Conservation (phyloP, 2,113 vertebrate genomes). For the Sceloporus undulatus region DNA sequence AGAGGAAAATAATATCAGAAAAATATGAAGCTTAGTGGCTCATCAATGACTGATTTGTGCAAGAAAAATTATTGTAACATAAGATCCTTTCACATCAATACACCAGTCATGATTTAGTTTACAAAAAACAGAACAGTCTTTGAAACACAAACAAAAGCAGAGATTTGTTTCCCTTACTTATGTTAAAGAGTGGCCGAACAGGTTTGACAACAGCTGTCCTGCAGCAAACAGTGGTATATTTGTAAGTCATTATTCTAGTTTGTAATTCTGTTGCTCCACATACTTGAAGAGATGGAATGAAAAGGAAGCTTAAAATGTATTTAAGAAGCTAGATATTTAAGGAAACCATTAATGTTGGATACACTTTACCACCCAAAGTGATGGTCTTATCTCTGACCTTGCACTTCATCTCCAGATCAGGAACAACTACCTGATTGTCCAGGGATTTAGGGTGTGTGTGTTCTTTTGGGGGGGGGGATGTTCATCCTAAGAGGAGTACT, state of each 20-base stretch:
- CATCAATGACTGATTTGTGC: background rate
- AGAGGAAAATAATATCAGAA: conserved; percentile 12
- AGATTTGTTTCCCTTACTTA: conserved; percentile 25
- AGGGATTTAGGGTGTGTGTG: too few relatives aligned
- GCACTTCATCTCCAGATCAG: background rate
- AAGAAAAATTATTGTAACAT: background rate
- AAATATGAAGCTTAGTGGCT: background rate
- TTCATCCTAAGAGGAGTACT: background rate
- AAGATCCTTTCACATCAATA: background rate
- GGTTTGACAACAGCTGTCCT: conserved; percentile 18
- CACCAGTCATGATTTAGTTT: background rate
- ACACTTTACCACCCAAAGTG: background rate
- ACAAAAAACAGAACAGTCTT: conserved; percentile 5
- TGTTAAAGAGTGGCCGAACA: conserved; percentile 6
- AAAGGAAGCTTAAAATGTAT: conserved; percentile 12
- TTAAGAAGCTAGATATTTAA: background rate
- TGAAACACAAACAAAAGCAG: conserved; percentile 22
- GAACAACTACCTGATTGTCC: background rate
- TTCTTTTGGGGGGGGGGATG: too few relatives aligned
- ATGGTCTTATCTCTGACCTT: background rate
- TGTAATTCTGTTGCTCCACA: background rate
- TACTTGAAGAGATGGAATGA: background rate
- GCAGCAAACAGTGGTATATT: conserved; percentile 11
- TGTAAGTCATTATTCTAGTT: background rate
- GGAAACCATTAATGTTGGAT: background rate